A percentile compares a stretch with the other conserved stretches of the same genome.
These are phyloP conservation scores for Corvus moneduloides DNA, from an alignment of 2,113 vertebrate genomes.

Conservation along the genomic window DNA sequence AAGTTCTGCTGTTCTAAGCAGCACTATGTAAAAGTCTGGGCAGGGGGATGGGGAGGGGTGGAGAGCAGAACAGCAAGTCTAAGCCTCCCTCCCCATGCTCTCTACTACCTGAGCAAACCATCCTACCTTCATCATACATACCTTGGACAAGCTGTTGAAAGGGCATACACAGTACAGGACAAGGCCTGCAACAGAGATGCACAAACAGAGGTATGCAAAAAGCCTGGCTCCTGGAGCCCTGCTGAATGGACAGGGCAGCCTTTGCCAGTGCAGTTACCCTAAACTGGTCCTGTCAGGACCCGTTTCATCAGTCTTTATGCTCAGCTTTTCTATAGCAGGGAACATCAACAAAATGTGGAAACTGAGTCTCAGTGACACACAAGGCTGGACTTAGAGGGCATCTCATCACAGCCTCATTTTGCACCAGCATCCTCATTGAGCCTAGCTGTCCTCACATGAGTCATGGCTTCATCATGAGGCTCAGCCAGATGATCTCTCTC, in stretches of 20 bases:
- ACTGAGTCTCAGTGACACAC: background rate
- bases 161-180: background rate
- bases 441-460: background rate
- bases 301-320: background rate
- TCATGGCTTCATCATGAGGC: background rate
- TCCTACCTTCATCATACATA: background rate
- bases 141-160: background rate
- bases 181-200: background rate
- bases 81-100: background rate
- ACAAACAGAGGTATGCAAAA: background rate
- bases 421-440: background rate
- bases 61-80: background rate
- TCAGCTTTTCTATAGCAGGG: background rate
- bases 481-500: background rate
- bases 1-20: background rate
- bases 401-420: background rate
- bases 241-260: background rate
- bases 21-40: background rate
- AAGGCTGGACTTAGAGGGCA: background rate
- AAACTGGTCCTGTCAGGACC: background rate
- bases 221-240: background rate
- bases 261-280: background rate
- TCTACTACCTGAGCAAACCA: background rate
- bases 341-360: background rate
- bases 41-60: accelerated